Base-by-base conservation (phyloP, 2,888 invertebrate species). In the Quadroppia sp. region DNA sequence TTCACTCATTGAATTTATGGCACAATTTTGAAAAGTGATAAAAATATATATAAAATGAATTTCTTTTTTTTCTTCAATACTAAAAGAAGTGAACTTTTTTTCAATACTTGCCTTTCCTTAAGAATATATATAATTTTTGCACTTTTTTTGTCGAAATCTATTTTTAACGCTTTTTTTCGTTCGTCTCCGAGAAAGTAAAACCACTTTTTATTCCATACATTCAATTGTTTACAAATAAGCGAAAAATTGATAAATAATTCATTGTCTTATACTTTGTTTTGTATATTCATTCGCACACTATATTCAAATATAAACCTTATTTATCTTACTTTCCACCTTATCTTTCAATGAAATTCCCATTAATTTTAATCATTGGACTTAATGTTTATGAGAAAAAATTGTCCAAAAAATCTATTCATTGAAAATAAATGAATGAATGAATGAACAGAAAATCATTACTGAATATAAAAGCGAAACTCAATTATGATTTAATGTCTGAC, bases 401-500 rank as follows among this genome's bases (percentile, higher is more conserved):
- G 17, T 45, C 2, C 15, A 15, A 17, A 45, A 45, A 45, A 45
- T 2, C 45, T 9, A 45, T 45, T 45, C 15, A 45, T 15, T 45
- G 45, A 45, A 17, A 11, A 17, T 45, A 45, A 15, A 45, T 45
- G 45, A 45, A 45, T 45, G 45, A 45, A 45, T 45, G 45, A 45
- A 15, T 45, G 45, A 45, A 45, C 45, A 6, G 45, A 45, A 45
- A 45, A 45, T 45, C 45, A 45, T 45, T 45, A 45, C 45, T 45
- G 6, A 15, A 45, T 13, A 13, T 7, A 17, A 45, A 45, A 9
- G 6, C 7, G 4, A 53, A 53, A 53, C 28, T 53, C 28, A 25
- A 23, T 53, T 53, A 23, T 53, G 23, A 20, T 53, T 53, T 53
- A 53, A 53, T 53, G 53, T 53, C 53, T 23, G 53, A 20, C 45